Base-by-base conservation (phyloP, 23 tunicate genomes). In the Botrylloides violaceus region DNA sequence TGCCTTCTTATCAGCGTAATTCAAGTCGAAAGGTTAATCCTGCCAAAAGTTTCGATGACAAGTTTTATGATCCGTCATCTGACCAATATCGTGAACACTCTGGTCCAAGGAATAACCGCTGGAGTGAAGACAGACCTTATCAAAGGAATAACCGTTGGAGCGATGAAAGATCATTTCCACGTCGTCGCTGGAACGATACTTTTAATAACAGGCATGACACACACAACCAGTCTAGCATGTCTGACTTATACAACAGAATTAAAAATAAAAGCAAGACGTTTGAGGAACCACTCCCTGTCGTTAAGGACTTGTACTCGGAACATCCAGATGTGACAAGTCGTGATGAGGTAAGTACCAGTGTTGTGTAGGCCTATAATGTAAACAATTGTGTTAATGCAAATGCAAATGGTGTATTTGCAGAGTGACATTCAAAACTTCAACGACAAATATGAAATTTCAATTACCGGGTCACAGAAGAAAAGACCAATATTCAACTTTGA, bases 401-500 rank as follows among this genome's bases (percentile, higher is more conserved):
- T 47, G 15, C 55, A 47, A 47, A 47, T n/a, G 53, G 12, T 15
- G 53, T 15, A 7, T 43, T 55, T 48, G 23, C 35, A 83, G 89
- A 63, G 18, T 12, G 89, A 83, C 12, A 76, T 76, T 4, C n/a
- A 60, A 23, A 33, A 28, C 29, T 83, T 37, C 61, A 66, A 63
- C 29, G 31, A 60, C 12, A 48, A 61, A 60, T 50, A 83, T 47
- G 66, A 72, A 21, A 77, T 83, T 6, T 36, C 34, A 20, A 64
- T 83, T 2, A 5, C 36, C 6, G 89, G 89, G 0, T 29, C 24
- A 34, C 28, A 70, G 38, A 26, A 36, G 6, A 81, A 81, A 19
- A 77, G 61, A 25, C 89, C 89, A 0, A 47, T 77, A 23, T 64
- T 83, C 30, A 22, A 66, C 60, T 66, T 76, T 43, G 47, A 58